Percentiles rank a stretch among this genome's conserved stretches.
Conservation (phyloP, 1,140 invertebrate genomes). For the Vanessa tameamea region DNA sequence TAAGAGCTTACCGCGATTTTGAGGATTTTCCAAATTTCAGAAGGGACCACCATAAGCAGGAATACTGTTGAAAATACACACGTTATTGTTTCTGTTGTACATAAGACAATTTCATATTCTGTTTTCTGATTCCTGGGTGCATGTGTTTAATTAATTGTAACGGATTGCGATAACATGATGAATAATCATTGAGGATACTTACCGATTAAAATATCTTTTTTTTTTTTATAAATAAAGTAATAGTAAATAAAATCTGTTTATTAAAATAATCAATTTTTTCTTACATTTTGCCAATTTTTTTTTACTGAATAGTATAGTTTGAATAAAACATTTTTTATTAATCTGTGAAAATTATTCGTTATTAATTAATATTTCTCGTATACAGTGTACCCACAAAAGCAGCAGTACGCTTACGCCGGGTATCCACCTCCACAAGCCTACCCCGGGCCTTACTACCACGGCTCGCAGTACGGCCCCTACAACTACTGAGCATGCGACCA, state of each 20-base stretch:
- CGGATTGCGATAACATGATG: background rate
- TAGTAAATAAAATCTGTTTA: too few relatives aligned
- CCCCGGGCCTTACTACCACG: slow-evolving; percentile 93
- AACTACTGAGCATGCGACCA: slow-evolving; percentile 86
- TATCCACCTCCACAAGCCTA: slow-evolving; percentile 89
- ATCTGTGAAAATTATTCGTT: background rate
- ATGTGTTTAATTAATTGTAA: slow-evolving; percentile 33
- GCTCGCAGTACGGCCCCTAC: slow-evolving; percentile 95
- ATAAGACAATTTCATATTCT: slow-evolving; percentile 30
- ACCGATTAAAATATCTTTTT: background rate
- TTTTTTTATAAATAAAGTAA: background rate
- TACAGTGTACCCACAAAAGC: slow-evolving; percentile 95
- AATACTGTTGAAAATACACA: slow-evolving; percentile 8
- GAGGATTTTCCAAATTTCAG: background rate
- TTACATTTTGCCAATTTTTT: background rate
- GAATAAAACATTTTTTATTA: background rate
- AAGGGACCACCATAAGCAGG: background rate
- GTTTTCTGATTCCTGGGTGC: slow-evolving; percentile 34
- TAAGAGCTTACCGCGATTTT: slow-evolving; percentile 11
- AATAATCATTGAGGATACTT: slow-evolving; percentile 1
- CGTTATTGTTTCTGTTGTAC: slow-evolving; percentile 32
- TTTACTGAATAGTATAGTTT: background rate
- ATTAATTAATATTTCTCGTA: background rate
- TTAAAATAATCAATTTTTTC: too few relatives aligned
- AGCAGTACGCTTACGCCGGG: slow-evolving; percentile 94